Percentiles rank a stretch among this genome's conserved stretches.
Evolutionary conservation across 2,888 invertebrate species (phyloP).

Genomic region (Ormyrus nitidulus): DNA sequence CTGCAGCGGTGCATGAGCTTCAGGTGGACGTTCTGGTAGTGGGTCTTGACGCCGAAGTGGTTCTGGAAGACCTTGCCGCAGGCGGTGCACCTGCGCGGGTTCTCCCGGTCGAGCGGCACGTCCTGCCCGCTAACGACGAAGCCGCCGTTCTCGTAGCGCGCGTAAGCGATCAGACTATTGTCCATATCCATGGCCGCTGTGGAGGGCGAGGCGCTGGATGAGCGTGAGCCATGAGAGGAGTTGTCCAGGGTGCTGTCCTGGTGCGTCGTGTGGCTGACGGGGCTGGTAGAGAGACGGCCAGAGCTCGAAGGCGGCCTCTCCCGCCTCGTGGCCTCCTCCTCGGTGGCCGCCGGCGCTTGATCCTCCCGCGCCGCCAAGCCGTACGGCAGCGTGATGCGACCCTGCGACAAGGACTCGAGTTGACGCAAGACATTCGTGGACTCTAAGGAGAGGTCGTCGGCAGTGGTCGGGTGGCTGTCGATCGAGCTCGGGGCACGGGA

Average conservation of each 20-base stretch:
- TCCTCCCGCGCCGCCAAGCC: conserved; percentile 68
- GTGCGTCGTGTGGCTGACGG: conserved; percentile 78
- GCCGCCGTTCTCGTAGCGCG: conserved; percentile 85
- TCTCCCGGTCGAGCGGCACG: conserved; percentile 94
- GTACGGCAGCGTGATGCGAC: conserved; percentile 77
- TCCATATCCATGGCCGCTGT: conserved; percentile 74
- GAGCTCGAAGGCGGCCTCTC: conserved; percentile 77
- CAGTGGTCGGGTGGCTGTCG: conserved; percentile 66
- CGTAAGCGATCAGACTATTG: conserved; percentile 78
- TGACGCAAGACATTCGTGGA: conserved; percentile 83
- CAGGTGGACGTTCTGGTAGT: conserved; percentile 96
- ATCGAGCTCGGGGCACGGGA: conserved; percentile 77
- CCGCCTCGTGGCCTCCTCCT: conserved; percentile 45
- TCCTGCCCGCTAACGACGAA: conserved; percentile 86
- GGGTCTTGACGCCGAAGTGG: conserved; percentile 94
- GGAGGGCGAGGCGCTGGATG: conserved; percentile 75
- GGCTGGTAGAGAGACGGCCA: conserved; percentile 78
- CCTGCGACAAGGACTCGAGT: conserved; percentile 88
- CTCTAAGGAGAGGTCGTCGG: conserved; percentile 78
- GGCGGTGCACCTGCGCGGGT: conserved; percentile 92
- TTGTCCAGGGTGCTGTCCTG: conserved; percentile 73
- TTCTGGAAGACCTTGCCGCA: conserved; percentile 96
- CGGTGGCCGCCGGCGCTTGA: conserved; percentile 39
- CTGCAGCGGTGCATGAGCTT: conserved; percentile 97
- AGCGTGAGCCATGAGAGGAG: conserved; percentile 74